Base-by-base conservation (phyloP, 1,140 invertebrate genomes). In the Tetramorium parvispinum region DNA sequence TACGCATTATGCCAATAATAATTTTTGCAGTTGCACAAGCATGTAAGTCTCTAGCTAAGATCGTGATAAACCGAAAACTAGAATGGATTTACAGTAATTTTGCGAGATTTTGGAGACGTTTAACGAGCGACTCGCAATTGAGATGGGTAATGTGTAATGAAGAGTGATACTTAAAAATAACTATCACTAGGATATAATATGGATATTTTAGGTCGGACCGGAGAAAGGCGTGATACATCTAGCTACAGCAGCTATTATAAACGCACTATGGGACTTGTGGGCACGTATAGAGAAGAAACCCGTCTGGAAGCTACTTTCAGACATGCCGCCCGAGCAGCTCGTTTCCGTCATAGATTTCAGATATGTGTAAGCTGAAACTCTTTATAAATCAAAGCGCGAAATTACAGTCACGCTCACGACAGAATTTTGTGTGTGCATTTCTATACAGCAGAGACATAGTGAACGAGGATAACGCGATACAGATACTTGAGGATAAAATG, bases 241-340 rank as follows among this genome's bases (percentile, higher is more conserved):
- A 77, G 98, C 98, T 0, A 97, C 97, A n/a, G 98, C 97, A 3
- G 98, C 98, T 8, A 96, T 99, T 65, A 93, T 98, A 1, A 99
- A 99, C 95, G 97, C 98, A 8, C 92, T 99, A 2, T 99, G 98
- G 98, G 98, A 99, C 94, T 94, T 99, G 37, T 98, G 98, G 98
- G 98, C 97, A 2, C 96, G 97, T 92, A 95, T 98, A 1, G 97
- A 98, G 92, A 96, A 96, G 3, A 99, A 99, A 95, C 98, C 98
- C 1, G 91, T 99, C 0, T 99, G 98, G 98, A 97, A 97, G 93
- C 95, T 99, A 0, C 94, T 99, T 0, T 96, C 96, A 1, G 98
- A 99, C 91, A 96, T 99, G 95, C 96, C 97, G 85, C 98, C 98
- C 0, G 97, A 98, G 93, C 92, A 97, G 93, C 94, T 99, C 13